Conservation (phyloP, 2,888 invertebrate genomes). For the Parnassius mnemosyne region DNA sequence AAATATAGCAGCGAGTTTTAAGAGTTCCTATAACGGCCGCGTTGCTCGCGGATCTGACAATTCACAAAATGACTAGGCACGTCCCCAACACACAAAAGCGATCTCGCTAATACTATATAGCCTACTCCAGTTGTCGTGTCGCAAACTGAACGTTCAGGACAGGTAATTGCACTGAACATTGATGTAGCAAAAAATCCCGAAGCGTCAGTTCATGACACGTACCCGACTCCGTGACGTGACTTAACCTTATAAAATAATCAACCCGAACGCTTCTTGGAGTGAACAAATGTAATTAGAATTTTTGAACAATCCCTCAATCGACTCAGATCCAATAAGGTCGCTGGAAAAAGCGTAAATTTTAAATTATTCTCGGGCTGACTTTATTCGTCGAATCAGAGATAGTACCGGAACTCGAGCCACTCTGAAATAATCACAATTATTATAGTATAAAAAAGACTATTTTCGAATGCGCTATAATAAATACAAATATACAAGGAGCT, state of each 20-base stretch:
- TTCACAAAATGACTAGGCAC: slow-evolving; percentile 81
- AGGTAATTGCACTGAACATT: background rate
- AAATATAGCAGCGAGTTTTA: slow-evolving; percentile 88
- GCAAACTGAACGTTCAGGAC: slow-evolving; percentile 29
- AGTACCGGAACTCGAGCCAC: slow-evolving; percentile 78
- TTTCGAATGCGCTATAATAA: slow-evolving; percentile 57
- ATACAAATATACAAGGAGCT: slow-evolving; percentile 66
- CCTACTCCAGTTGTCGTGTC: slow-evolving; percentile 36
- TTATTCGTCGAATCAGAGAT: slow-evolving; percentile 63
- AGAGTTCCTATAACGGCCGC: slow-evolving; percentile 86
- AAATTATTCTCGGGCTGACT: slow-evolving; percentile 50
- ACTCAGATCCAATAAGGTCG: slow-evolving; percentile 32
- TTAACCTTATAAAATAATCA: slow-evolving; percentile 66
- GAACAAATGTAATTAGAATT: slow-evolving; percentile 52
- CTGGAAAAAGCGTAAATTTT: slow-evolving; percentile 29
- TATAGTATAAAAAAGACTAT: slow-evolving; percentile 55
- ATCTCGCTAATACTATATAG: slow-evolving; percentile 56
- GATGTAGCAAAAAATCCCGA: slow-evolving; percentile 21
- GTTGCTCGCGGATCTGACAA: slow-evolving; percentile 71
- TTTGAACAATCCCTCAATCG: slow-evolving; percentile 51
- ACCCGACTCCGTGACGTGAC: slow-evolving; percentile 44
- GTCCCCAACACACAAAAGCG: slow-evolving; percentile 53
- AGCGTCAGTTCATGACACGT: slow-evolving; percentile 16
- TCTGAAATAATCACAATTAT: slow-evolving; percentile 69
- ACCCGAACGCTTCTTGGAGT: slow-evolving; percentile 50